Evolutionary conservation across 2,113 vertebrate genomes (phyloP), one percentile per base, ranked within the genome.

Genomic region (Xyrauchen texanus): DNA sequence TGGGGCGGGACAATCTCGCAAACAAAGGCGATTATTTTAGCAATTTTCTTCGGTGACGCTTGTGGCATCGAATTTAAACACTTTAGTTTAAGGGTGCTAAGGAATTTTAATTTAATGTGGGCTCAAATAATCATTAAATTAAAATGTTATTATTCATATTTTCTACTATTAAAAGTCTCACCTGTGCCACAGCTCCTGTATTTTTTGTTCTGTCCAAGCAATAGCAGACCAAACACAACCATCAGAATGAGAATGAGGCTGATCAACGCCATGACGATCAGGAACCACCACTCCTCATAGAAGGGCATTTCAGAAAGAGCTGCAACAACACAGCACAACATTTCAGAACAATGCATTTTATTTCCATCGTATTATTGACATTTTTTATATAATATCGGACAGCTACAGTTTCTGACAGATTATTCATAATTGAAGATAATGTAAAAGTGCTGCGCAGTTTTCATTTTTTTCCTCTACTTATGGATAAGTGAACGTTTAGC

Each of bases 211-310:
- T 98, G 97, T 44, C 96, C 94, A 0, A 95, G 95, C 77, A 99
- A 89, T 74, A 98, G 89, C 87, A 99, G 89, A 0, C 93, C 88
- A 68, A 98, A 96, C 21, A 95, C 94, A 83, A 95, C 88, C 75
- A 98, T 88, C 78, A 99, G 93, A 57, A 98, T 87, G 52, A 98
- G 88, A 82, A 99, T 94, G 75, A 99, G 92, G 68, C 95, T 94
- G 21, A 94, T 94, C 62, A 99, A 94, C 0, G 94, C 96, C 90
- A 95, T 93, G 88, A 99, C 96, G 64, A 98, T 88, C 60, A 98
- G 91, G 89, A 99, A 99, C 98, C 97, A 99, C 97, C 98, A 98
- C 89, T 99, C 95, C 83, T 95, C 96, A 0, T 99, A 99, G 91
- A 99, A 98, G 0, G 95, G 95, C 21, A 93, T 89, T 79, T 95